Percentiles rank a stretch among this genome's conserved stretches.
phyloP scores from a whole-genome alignment of 2,888 invertebrate genomes.

The Drosophila niveifrons region DNA sequence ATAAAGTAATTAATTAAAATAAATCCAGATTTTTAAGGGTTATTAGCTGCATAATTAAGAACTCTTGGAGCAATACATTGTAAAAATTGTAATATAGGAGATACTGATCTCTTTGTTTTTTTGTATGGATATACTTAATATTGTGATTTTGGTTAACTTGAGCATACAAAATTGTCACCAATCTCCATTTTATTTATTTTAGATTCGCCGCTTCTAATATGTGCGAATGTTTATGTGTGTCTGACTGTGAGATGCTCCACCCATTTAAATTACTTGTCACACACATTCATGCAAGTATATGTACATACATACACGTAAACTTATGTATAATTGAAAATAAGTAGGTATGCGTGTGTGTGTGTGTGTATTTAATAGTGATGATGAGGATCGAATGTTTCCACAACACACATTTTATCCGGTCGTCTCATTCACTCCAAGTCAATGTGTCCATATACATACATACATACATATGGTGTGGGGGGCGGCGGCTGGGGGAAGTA shows the following conservation, averaged over 20 bases:
- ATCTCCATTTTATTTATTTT: slow-evolving; percentile 57
- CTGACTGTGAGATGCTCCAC: slow-evolving; percentile 53
- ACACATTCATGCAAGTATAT: slow-evolving; percentile 2
- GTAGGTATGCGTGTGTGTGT: background rate
- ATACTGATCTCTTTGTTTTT: no score
- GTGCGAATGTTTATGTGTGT: slow-evolving; percentile 9
- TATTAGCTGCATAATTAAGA: no score
- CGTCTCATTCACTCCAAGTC: slow-evolving; percentile 32
- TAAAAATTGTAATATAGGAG: no score
- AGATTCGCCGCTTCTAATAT: slow-evolving; percentile 6
- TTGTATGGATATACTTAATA: background rate
- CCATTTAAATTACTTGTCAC: slow-evolving; percentile 35
- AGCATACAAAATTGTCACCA: slow-evolving; percentile 31
- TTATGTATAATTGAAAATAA: background rate
- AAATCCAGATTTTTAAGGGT: no score
- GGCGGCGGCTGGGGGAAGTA: no score
- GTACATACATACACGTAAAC: slow-evolving; percentile 1
- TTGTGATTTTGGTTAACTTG: no score
- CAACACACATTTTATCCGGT: slow-evolving; percentile 36
- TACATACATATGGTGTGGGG: no score
- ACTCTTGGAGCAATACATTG: no score
- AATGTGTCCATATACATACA: background rate
- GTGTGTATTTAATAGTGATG: slow-evolving; percentile 43
- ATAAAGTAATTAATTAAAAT: no score
- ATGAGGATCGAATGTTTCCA: slow-evolving; percentile 21